Base-by-base conservation (phyloP, 53 echinoderm and acorn worm genomes). In the Stichopus horrens region DNA sequence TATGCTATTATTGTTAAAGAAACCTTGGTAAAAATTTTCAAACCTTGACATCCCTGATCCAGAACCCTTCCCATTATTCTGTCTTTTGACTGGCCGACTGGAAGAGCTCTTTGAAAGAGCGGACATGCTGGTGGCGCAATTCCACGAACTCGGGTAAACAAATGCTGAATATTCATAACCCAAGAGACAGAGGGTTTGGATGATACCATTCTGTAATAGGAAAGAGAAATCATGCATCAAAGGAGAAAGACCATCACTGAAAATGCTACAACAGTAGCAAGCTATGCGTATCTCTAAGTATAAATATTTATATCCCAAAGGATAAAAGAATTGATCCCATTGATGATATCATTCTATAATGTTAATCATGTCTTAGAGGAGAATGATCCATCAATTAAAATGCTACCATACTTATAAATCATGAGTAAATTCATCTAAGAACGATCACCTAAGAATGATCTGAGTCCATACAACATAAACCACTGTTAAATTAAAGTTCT, bases 111-210 rank as follows among this genome's bases (percentile, higher is more conserved):
- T 87, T 7, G 92, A 87, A 53, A 94, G 90, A 18, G 93, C 87
- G 7, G 96, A 96, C 0, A 92, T 77, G 37, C 88, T 92, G 71
- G 90, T 92, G 4, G 95, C 93, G 86, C 98, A 98, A 54, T 89
- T 93, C 98, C 98, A 98, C 7, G 98, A 90, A 76, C 89, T 94
- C 7, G 98, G 94, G 58, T 95, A 94, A 16, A 89, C 88, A 21
- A 94, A 91, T 77, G 94, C 93, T 51, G 95, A 92, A 86, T 92
- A 98, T 5, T 88, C 89, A 86, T 76, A 77, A 2, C 94, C 93
- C 7, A 98, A 91, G 23, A 88, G 83, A 59, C 94, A 89, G 6
- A 98, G 82, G 4, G 95, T 94, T 58, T 96, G 92, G 74, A 91
- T 90, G 86, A 95, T 92, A 8, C 98, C 98, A 91, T 89, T 94